Percentiles rank a stretch among this genome's conserved stretches.
Conservation (phyloP, 2,113 vertebrate genomes). For the Ibidorhyncha struthersii region DNA sequence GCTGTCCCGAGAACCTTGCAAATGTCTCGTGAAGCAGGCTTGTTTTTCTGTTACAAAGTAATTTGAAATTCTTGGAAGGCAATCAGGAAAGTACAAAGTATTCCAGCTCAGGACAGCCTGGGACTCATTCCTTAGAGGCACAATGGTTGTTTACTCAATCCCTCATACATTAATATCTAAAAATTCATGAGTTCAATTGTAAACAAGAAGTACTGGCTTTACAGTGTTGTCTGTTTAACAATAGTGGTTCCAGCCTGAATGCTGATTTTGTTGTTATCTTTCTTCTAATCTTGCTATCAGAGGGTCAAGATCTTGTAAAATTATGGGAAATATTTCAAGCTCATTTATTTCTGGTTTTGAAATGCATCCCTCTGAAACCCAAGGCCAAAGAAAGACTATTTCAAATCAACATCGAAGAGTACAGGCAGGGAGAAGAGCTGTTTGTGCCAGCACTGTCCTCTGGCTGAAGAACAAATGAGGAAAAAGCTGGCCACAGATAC, state of each 20-base stretch:
- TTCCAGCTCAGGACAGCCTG: slow-evolving; percentile 68
- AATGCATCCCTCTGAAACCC: slow-evolving; percentile 37
- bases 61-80: slow-evolving; percentile 72
- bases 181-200: slow-evolving; percentile 58
- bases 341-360: slow-evolving; percentile 55
- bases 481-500: neutral
- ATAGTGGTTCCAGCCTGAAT: slow-evolving; percentile 4
- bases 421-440: slow-evolving; percentile 21
- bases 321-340: slow-evolving; percentile 25
- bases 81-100: slow-evolving; percentile 70
- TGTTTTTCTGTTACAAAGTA: slow-evolving; percentile 65
- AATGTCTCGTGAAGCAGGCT: neutral
- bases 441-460: slow-evolving; percentile 50
- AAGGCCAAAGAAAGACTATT: slow-evolving; percentile 44
- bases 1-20: neutral
- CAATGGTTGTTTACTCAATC: slow-evolving; percentile 67
- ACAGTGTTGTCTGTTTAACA: slow-evolving; percentile 37
- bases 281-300: slow-evolving; percentile 17
- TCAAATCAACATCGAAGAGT: neutral
- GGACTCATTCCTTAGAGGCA: slow-evolving; percentile 66
- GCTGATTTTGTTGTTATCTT: slow-evolving; percentile 28
- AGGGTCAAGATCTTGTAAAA: slow-evolving; percentile 26
- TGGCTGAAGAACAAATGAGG: slow-evolving; percentile 23
- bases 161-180: slow-evolving; percentile 63
- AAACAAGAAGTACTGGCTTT: slow-evolving; percentile 50